Percentiles rank a stretch among this genome's conserved stretches.
Conservation (phyloP, 2,113 vertebrate species). For the Sinocyclocheilus maitianheensis region DNA sequence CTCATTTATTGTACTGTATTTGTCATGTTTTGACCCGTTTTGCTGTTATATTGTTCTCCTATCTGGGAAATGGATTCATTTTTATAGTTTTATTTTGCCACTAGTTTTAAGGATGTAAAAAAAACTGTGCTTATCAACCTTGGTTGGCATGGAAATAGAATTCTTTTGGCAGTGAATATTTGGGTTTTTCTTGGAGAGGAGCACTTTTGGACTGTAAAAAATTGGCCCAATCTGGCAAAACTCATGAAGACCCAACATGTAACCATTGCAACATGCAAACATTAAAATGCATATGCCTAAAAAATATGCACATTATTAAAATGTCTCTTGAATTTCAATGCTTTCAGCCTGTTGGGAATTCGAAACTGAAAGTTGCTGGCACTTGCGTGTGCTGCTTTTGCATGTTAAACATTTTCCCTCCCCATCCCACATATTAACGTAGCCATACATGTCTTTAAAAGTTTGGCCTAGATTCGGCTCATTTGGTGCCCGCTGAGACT, state of each 20-base stretch:
- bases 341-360: background rate
- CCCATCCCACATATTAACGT: constrained; percentile 23
- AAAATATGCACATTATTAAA: background rate
- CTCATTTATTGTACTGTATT: background rate
- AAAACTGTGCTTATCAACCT: background rate
- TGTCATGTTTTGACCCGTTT: background rate
- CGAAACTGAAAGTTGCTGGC: background rate
- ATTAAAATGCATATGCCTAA: background rate
- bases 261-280: background rate
- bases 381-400: background rate
- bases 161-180: background rate
- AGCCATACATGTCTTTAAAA: constrained; percentile 32
- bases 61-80: background rate
- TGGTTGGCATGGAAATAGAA: background rate
- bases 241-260: background rate
- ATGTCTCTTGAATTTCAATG: background rate
- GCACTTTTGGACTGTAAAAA: background rate
- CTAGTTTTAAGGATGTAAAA: background rate
- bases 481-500: constrained; percentile 50
- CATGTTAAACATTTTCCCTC: background rate
- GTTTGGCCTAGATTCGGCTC: constrained; percentile 52
- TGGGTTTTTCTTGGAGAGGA: no score
- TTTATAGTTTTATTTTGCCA: background rate
- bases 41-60: background rate
- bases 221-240: background rate